Percentiles rank a stretch among this genome's conserved stretches.
Evolutionary conservation across 2,888 invertebrate species (phyloP).

Genomic region (Camponotus fellah): DNA sequence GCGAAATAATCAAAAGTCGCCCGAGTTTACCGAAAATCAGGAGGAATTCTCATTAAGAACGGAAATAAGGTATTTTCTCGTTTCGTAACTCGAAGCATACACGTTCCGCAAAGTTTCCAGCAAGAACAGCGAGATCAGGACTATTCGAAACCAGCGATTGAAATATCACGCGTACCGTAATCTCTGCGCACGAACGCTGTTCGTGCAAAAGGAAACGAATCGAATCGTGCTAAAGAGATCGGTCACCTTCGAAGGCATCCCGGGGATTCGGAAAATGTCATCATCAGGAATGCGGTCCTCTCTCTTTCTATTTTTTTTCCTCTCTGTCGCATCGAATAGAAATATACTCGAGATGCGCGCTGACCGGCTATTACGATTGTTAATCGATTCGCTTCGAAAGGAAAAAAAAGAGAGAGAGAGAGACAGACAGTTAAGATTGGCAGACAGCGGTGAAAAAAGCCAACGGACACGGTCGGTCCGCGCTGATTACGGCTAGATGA

Average conservation of each 20-base stretch:
- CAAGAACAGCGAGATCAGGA: slow-evolving; percentile 17
- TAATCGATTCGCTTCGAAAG: slow-evolving; percentile 44
- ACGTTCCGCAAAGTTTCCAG: slow-evolving; percentile 8
- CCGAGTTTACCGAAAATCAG: slow-evolving; percentile 18
- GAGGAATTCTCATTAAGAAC: slow-evolving; percentile 29
- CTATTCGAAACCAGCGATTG: slow-evolving; percentile 28
- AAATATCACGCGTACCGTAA: slow-evolving; percentile 49
- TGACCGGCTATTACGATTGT: slow-evolving; percentile 34
- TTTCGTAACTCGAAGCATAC: slow-evolving; percentile 9
- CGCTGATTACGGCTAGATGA: slow-evolving; percentile 77
- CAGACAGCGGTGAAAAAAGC: slow-evolving; percentile 33
- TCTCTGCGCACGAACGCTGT: slow-evolving; percentile 17
- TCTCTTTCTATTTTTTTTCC: not conserved
- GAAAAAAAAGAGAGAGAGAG: not conserved
- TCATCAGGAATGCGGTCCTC: slow-evolving; percentile 23
- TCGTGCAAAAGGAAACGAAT: slow-evolving; percentile 29
- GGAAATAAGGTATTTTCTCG: slow-evolving; percentile 12
- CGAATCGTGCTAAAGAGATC: slow-evolving; percentile 15
- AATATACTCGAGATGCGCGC: slow-evolving; percentile 18
- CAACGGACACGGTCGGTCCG: slow-evolving; percentile 11
- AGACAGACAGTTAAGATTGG: not conserved
- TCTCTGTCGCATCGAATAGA: not conserved
- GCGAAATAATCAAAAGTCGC: not conserved
- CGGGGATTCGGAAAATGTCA: slow-evolving; percentile 49
- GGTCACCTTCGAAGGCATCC: slow-evolving; percentile 15